These are phyloP conservation scores for Eubucco bourcierii DNA, from an alignment of 2,113 vertebrate species.

Conservation along the genomic window DNA sequence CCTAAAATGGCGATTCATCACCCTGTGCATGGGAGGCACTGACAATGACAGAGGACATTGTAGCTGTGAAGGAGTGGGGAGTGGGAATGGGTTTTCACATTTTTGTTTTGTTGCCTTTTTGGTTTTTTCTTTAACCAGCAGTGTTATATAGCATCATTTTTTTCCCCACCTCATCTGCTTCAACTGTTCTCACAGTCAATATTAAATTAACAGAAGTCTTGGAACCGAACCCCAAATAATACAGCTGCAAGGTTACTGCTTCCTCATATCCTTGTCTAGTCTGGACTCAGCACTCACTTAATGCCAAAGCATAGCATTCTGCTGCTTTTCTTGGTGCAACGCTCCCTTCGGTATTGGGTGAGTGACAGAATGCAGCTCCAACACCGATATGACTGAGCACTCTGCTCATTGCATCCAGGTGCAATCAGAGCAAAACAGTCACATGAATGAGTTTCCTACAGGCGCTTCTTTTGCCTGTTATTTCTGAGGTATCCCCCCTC, in stretches of 20 bases:
- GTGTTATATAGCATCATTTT: not conserved
- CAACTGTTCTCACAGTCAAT: not conserved
- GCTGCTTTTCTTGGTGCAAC: not conserved
- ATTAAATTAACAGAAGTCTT: slow-evolving; percentile 40
- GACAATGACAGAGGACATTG: slow-evolving; percentile 41
- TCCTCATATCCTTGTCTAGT: not conserved
- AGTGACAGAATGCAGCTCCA: not conserved
- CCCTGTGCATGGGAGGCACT: not conserved
- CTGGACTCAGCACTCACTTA: not conserved
- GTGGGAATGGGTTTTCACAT: not conserved
- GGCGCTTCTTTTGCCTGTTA: not conserved
- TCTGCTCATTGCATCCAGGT: not conserved
- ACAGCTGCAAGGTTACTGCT: not conserved
- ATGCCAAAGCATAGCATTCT: not conserved
- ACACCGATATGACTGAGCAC: accelerated
- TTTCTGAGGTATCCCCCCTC: not conserved
- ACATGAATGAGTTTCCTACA: not conserved
- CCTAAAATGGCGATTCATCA: slow-evolving; percentile 67
- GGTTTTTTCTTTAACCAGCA: not conserved
- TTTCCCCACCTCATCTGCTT: slow-evolving; percentile 25
- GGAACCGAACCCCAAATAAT: not conserved
- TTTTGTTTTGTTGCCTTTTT: not conserved
- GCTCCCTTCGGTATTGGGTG: not conserved
- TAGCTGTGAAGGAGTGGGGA: not conserved
- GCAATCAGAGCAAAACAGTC: not conserved